Conservation (phyloP, 2,113 vertebrate species). For the Sisor rabdophorus region DNA sequence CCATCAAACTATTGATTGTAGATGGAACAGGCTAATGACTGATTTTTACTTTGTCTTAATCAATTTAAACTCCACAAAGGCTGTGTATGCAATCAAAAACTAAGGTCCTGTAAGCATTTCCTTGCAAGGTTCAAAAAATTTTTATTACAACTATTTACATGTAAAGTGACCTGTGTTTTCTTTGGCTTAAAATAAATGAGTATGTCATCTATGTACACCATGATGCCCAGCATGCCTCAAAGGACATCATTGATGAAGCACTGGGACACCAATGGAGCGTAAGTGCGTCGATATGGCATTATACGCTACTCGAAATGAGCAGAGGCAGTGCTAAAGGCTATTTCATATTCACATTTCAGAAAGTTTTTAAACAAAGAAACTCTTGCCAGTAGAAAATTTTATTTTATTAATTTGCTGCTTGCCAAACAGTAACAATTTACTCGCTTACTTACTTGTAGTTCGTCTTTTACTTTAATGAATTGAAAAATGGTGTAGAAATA, state of each 20-base stretch:
- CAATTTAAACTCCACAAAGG: not conserved
- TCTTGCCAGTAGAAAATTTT: too few species aligned
- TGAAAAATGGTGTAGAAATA: too few species aligned
- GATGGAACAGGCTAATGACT: not conserved
- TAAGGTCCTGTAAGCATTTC: not conserved
- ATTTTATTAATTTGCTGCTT: too few species aligned
- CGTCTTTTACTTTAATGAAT: too few species aligned
- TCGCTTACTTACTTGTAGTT: too few species aligned
- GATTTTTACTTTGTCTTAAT: not conserved
- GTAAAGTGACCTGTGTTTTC: not conserved
- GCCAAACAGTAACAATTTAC: too few species aligned
- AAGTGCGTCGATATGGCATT: conserved; percentile 1
- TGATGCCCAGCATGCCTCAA: conserved; percentile 17
- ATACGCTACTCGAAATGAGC: not conserved
- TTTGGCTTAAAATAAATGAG: not conserved
- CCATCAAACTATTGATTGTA: not conserved
- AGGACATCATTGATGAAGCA: conserved; percentile 9
- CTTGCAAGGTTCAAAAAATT: not conserved
- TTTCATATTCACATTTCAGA: not conserved
- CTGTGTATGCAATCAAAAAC: not conserved
- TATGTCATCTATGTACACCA: not conserved
- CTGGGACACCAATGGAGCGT: not conserved
- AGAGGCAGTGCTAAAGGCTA: not conserved
- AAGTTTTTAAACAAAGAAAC: too few species aligned
- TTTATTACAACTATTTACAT: not conserved